Base-by-base conservation (phyloP, 1,140 invertebrate genomes). In the Anthonomus grandis region DNA sequence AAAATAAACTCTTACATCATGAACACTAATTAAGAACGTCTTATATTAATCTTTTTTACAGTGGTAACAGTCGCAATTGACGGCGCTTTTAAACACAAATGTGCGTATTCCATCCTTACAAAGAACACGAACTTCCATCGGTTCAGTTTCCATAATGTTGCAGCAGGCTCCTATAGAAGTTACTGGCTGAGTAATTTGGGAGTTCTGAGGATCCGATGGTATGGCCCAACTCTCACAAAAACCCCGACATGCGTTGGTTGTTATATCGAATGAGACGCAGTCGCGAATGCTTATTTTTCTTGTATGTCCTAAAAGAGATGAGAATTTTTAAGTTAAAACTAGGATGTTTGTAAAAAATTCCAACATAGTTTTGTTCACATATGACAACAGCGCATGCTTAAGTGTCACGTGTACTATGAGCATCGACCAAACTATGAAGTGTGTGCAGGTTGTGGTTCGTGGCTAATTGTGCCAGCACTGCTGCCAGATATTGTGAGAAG, bases 141-240 rank as follows among this genome's bases (percentile, higher is more conserved):
- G 78, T 76, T 90, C 86, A 0, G 88, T 85, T 59, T 91, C 88
- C 83, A 91, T 89, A 51, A 93, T 93, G 72, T 89, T 91, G 72
- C 91, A 94, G 69, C 91, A 93, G 66, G 91, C 86, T 1, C 89
- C 90, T n/a, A 91, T 79, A 0, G 89, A 91, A 0, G 90, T 91
- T 44, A 93, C 84, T 0, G 86, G 79, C 66, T 89, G 83, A 60
- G 85, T 83, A 18, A 79, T 79, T 25, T 83, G 82, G 62, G 85
- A 83, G 21, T 79, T 79, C 24, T 83, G 82, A 42, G 80, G 75
- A 12, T 84, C 75, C 0, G 85, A 82, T 61, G 78, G 85, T 64
- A 81, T 78, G 0, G 89, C 86, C 80, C 86, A 92, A 0, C 89
- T 92, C 65, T 89, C 84, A 72, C 91, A 94, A 75, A 83, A 93